Base-by-base conservation (phyloP, 2,888 invertebrate species). In the Latrodectus hesperus region DNA sequence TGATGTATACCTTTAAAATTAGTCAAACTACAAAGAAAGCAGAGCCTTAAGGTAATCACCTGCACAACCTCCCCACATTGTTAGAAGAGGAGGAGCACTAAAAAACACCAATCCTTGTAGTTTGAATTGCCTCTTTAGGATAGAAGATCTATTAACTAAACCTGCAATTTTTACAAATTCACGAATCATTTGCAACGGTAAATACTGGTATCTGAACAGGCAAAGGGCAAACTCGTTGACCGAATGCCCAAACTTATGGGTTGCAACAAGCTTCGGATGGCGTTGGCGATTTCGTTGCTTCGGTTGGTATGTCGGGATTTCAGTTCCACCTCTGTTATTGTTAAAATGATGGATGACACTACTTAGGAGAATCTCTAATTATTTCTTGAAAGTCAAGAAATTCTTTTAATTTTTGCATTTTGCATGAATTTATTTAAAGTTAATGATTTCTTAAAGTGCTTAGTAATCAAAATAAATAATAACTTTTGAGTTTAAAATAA, bases 151-250 rank as follows among this genome's bases (percentile, higher is more conserved):
- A 86, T 86, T 86, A 86, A 86, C 80, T 60, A n/a, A 86, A 86
- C 86, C 75, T 64, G 52, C 75, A 86, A 86, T 86, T 81, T 86
- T 86, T 81, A 81, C 86, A 86, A 86, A 86, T 86, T 86, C 86
- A 64, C 52, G 70, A 49, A 60, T 76, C 86, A 86, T 86, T 86
- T 86, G 75, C 74, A 55, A 67, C 67, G 79, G 74, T 85, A 85
- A 85, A 79, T 74, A 85, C 85, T 85, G 51, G 68, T 60, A 85
- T 79, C 64, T 60, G 26, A 26, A 49, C 70, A 26, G 17, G 65
- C 5, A 80, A 70, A 86, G 86, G 86, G 71, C 86, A 86, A 86
- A 86, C 86, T 71, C 79, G 80, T 86, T 86, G 86, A 86, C 86
- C 80, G 80, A 51, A 17, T 22, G 49, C 52, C 74, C 60, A 80